Conservation (phyloP, 2,888 invertebrate genomes). For the Phengaris alcon region DNA sequence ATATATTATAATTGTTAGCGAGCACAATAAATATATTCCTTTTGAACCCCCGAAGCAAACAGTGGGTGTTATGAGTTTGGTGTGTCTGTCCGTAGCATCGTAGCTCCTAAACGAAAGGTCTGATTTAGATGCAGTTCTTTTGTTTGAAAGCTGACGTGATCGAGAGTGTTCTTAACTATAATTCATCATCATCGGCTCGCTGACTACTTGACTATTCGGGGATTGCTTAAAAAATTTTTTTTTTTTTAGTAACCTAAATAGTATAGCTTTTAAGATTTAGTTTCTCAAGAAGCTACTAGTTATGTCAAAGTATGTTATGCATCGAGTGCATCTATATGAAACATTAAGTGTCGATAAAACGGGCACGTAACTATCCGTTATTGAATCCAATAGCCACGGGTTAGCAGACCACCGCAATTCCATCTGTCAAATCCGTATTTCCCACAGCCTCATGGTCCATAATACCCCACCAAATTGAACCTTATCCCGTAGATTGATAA, state of each 20-base stretch:
- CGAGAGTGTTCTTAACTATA: no score
- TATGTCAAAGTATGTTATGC: no score
- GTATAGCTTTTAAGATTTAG: background rate
- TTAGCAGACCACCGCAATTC: slow-evolving; percentile 39
- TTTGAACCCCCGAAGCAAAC: no score
- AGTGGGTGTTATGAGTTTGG: no score
- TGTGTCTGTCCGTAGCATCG: no score
- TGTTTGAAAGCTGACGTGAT: no score
- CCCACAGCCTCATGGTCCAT: slow-evolving; percentile 52
- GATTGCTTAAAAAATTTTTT: no score
- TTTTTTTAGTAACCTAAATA: background rate
- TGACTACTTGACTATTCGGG: no score
- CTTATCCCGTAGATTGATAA: slow-evolving; percentile 30
- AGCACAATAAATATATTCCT: background rate
- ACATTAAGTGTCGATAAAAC: background rate
- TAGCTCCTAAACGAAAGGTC: no score
- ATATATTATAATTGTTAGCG: background rate
- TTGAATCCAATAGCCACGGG: slow-evolving; percentile 33
- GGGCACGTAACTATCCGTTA: slow-evolving; percentile 36
- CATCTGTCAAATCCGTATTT: slow-evolving; percentile 47
- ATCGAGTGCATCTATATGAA: no score
- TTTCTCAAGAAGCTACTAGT: background rate
- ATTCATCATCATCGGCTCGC: no score
- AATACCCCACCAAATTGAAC: slow-evolving; percentile 20
- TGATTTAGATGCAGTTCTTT: no score